These are phyloP conservation scores for Drosophila neocordata DNA, from an alignment of 1,140 invertebrate species.

Conservation along the genomic window DNA sequence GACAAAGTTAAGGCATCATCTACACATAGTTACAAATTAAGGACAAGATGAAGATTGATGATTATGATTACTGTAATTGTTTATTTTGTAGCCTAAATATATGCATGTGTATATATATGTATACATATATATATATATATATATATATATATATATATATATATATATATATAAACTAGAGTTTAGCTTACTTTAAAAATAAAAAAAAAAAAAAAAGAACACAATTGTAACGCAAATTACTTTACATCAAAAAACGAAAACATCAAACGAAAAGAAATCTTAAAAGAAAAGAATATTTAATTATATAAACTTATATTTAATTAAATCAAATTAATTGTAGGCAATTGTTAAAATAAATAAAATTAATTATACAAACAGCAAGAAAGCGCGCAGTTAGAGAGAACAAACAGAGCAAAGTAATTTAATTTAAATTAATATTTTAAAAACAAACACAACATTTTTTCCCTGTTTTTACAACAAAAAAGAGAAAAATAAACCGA, in stretches of 20 bases:
- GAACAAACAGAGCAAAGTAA: constrained; percentile 44
- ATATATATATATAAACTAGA: constrained; percentile 45
- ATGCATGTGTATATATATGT: constrained; percentile 29
- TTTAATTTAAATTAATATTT: constrained; percentile 45
- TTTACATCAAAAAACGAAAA: constrained; percentile 45
- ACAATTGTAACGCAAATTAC: constrained; percentile 59
- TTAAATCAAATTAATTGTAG: constrained; percentile 60
- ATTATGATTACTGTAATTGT: constrained; percentile 40
- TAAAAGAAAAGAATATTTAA: constrained; percentile 41
- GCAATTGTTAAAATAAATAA: constrained; percentile 72
- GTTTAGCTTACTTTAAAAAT: constrained; percentile 66
- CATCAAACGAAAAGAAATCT: constrained; percentile 55
- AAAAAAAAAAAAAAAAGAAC: background rate
- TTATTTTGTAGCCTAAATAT: constrained; percentile 64
- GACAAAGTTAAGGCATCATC: constrained; percentile 56
- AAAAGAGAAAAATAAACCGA: constrained; percentile 28
- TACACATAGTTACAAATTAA: constrained; percentile 4
- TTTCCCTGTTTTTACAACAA: constrained; percentile 13
- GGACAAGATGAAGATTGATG: constrained; percentile 1
- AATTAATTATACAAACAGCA: constrained; percentile 70
- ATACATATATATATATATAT: background rate
- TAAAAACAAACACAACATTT: background rate
- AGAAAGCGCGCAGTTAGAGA: background rate
- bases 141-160: background rate
- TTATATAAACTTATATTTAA: constrained; percentile 52